Evolutionary conservation across 2,797 vertebrate species (phyloP).

Genomic region (Propithecus perrieri): DNA sequence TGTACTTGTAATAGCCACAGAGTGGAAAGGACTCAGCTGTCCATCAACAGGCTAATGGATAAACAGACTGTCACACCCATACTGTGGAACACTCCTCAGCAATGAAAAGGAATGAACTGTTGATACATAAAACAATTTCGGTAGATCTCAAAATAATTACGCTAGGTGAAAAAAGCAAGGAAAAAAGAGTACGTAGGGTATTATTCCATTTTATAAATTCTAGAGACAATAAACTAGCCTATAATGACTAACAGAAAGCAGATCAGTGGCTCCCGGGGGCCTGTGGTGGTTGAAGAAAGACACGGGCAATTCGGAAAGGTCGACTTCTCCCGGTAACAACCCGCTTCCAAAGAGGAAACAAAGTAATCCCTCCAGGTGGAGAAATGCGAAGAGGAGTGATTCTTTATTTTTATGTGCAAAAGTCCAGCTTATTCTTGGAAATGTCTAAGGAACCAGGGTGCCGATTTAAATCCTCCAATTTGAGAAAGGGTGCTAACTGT

Average conservation of each 20-base stretch:
- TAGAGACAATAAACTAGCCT: background rate
- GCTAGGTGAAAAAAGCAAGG: background rate
- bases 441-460: background rate
- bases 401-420: background rate
- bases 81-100: accelerated
- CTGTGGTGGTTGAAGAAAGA: too few species aligned
- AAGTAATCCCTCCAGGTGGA: background rate
- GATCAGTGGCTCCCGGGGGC: background rate
- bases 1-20: background rate
- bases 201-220: background rate
- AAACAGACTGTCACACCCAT: accelerated
- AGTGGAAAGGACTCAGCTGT: background rate
- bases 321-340: background rate
- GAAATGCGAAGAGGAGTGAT: background rate
- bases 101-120: accelerated
- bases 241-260: background rate
- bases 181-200: accelerated
- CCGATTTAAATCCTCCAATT: background rate
- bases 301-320: background rate
- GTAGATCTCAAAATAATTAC: background rate
- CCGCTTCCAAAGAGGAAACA: background rate
- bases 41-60: accelerated
- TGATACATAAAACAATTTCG: accelerated
- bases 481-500: background rate
- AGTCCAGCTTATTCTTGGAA: background rate